Evolutionary conservation across 2,888 invertebrate genomes (phyloP).

Genomic region (Sympetrum striolatum): DNA sequence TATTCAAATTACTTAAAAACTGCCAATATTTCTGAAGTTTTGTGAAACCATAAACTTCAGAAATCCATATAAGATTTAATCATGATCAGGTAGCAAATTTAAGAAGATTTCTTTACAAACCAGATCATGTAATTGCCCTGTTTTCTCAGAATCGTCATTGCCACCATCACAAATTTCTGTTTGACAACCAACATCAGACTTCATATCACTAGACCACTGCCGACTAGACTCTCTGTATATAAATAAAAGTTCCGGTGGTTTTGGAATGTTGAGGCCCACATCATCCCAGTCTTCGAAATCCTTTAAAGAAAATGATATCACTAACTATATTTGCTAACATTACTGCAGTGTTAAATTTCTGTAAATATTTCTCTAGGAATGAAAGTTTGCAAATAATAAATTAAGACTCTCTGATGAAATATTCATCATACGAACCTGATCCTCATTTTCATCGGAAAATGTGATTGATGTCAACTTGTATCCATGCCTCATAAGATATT

Average conservation of each 20-base stretch:
- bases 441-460: slow-evolving; percentile 89
- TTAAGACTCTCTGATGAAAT: not conserved
- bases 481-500: slow-evolving; percentile 78
- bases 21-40: too few relatives aligned
- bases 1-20: too few relatives aligned
- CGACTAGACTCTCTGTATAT: slow-evolving; percentile 66
- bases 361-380: not conserved
- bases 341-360: slow-evolving; percentile 16
- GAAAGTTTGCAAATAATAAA: not conserved
- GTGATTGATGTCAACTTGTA: slow-evolving; percentile 89
- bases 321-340: not conserved
- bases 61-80: too few relatives aligned
- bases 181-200: slow-evolving; percentile 60
- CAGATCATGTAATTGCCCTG: slow-evolving; percentile 54
- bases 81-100: too few relatives aligned
- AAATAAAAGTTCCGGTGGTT: slow-evolving; percentile 76
- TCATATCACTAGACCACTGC: slow-evolving; percentile 47
- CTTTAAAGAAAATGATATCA: slow-evolving; percentile 57
- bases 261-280: slow-evolving; percentile 84
- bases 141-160: slow-evolving; percentile 49
- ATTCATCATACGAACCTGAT: slow-evolving; percentile 68
- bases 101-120: slow-evolving; percentile 47
- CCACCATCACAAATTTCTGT: slow-evolving; percentile 57
- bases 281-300: slow-evolving; percentile 94
- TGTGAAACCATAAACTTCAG: too few relatives aligned